Percentiles rank a stretch among this genome's conserved stretches.
Conservation (phyloP, 1,140 invertebrate species). For the Zaprionus davidi region DNA sequence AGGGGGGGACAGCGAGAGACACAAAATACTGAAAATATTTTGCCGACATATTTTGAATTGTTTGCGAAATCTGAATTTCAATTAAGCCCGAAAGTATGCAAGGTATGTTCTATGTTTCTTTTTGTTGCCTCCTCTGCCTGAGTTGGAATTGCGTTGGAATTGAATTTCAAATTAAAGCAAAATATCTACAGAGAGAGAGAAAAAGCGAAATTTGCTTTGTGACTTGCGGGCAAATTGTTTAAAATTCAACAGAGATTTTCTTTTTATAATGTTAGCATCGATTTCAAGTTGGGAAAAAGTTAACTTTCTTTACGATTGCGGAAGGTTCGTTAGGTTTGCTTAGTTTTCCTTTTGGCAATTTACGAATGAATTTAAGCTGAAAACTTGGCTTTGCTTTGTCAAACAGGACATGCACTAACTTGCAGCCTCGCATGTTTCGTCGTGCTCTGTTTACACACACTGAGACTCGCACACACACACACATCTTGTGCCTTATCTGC, state of each 20-base stretch:
- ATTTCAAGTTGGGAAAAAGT: not conserved
- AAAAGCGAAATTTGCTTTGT: not conserved
- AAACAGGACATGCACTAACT: slow-evolving; percentile 2
- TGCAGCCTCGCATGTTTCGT: slow-evolving; percentile 1
- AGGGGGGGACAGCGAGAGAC: not conserved
- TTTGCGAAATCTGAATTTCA: slow-evolving; percentile 4
- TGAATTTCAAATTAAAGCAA: slow-evolving; percentile 2
- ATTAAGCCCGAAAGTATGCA: not conserved
- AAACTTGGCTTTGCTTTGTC: not conserved
- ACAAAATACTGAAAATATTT: not conserved
- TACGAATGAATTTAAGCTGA: not conserved
- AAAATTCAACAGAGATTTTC: not conserved
- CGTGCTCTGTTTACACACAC: not conserved
- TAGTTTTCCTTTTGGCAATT: not conserved
- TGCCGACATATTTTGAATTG: slow-evolving; percentile 1
- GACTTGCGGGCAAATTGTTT: not conserved
- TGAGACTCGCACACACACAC: not conserved
- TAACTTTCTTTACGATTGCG: no score
- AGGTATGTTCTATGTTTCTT: slow-evolving; percentile 1
- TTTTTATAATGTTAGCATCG: not conserved
- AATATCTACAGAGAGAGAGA: not conserved
- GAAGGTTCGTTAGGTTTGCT: not conserved
- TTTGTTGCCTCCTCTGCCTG: not conserved
- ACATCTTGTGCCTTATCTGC: slow-evolving; percentile 8
- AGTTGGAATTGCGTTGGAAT: not conserved